These are phyloP conservation scores for Amphimallon solstitiale DNA, from an alignment of 2,888 invertebrate genomes.

Conservation along the genomic window DNA sequence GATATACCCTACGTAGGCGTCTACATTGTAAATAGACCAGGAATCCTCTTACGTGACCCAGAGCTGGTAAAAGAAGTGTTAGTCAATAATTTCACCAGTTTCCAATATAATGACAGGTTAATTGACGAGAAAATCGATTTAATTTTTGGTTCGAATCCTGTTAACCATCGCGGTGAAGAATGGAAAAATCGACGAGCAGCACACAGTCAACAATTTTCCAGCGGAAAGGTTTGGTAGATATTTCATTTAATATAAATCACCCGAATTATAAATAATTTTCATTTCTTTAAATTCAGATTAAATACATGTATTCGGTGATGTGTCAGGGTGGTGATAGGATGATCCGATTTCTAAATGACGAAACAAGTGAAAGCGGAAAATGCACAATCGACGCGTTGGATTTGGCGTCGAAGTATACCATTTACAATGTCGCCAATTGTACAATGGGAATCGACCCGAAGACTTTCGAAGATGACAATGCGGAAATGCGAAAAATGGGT, in stretches of 20 bases:
- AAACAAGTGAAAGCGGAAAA: slow-evolving; percentile 47
- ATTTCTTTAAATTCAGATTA: slow-evolving; percentile 48
- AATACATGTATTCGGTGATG: slow-evolving; percentile 63
- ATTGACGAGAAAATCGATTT: slow-evolving; percentile 62
- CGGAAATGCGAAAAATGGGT: slow-evolving; percentile 52
- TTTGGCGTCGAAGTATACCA: slow-evolving; percentile 58
- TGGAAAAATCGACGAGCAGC: slow-evolving; percentile 65
- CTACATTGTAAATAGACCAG: slow-evolving; percentile 55
- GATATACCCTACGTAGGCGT: slow-evolving; percentile 54
- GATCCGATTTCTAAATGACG: slow-evolving; percentile 55
- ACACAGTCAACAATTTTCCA: slow-evolving; percentile 65
- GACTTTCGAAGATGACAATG: slow-evolving; percentile 53
- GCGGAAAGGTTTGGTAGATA: slow-evolving; percentile 56
- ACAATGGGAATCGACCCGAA: slow-evolving; percentile 59
- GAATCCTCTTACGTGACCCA: slow-evolving; percentile 55
- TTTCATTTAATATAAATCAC: background rate
- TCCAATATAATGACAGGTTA: slow-evolving; percentile 59
- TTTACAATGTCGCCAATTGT: slow-evolving; percentile 60
- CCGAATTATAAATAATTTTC: background rate
- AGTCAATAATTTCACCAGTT: slow-evolving; percentile 57
- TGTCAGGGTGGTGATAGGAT: slow-evolving; percentile 60
- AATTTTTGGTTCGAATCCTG: slow-evolving; percentile 64
- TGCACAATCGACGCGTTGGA: slow-evolving; percentile 58
- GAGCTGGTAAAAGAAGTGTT: slow-evolving; percentile 57
- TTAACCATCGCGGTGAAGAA: slow-evolving; percentile 62